These are phyloP conservation scores for Ia io DNA, from an alignment of 2,113 vertebrate genomes.

Conservation along the genomic window DNA sequence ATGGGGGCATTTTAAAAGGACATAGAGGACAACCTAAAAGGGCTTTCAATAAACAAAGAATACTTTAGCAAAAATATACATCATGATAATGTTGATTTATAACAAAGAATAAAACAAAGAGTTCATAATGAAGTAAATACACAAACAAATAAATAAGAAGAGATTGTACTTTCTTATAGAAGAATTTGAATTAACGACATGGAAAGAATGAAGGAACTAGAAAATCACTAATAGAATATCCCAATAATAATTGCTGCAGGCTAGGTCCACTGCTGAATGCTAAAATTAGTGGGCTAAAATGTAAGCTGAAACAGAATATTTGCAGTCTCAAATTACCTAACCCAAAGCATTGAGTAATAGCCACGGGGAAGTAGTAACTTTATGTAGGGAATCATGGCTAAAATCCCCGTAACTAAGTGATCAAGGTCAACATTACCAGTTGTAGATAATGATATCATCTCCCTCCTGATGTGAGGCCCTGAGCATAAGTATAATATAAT, in stretches of 20 bases:
- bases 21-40: background rate
- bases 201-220: background rate
- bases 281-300: background rate
- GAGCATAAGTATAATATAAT: background rate
- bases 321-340: background rate
- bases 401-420: background rate
- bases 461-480: background rate
- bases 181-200: background rate
- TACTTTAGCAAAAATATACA: background rate
- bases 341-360: background rate
- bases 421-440: background rate
- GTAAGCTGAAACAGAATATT: background rate
- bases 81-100: background rate
- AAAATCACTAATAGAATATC: background rate
- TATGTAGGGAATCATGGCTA: background rate
- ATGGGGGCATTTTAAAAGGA: background rate
- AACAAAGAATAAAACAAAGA: background rate
- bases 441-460: too few species aligned
- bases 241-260: background rate
- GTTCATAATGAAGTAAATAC: background rate
- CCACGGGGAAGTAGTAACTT: background rate
- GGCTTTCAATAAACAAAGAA: background rate
- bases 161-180: background rate
- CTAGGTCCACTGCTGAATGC: background rate
- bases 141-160: background rate